A percentile compares a stretch with the other conserved stretches of the same genome.
Conservation (phyloP, 2,797 vertebrate genomes). For the Rhabdomys pumilio region DNA sequence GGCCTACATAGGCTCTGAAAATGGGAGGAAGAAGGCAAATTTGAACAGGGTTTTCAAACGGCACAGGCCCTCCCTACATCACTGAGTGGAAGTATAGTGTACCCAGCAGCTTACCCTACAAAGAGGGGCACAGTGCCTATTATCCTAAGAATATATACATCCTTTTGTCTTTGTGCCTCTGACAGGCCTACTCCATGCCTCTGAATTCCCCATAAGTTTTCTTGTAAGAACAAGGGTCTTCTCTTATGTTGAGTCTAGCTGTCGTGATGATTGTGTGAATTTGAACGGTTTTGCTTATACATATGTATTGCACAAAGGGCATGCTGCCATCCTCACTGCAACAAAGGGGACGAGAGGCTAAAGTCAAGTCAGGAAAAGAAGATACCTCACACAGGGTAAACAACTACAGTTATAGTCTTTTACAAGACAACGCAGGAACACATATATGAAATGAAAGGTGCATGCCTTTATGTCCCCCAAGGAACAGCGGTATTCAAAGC, state of each 20-base stretch:
- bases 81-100: neutral
- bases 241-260: neutral
- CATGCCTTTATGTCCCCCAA: neutral
- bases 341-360: neutral
- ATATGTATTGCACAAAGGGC: neutral
- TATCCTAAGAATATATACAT: neutral
- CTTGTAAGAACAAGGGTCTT: neutral
- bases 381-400: neutral
- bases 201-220: neutral
- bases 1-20: neutral
- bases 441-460: neutral
- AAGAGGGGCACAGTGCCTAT: rapidly evolving
- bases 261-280: neutral
- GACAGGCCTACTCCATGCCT: neutral
- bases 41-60: neutral
- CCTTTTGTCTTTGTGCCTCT: neutral
- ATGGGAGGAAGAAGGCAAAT: neutral
- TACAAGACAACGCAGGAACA: neutral
- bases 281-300: neutral
- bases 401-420: neutral
- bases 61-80: rapidly evolving
- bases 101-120: rapidly evolving
- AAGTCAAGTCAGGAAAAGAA: slow-evolving; percentile 17
- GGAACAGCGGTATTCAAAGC: neutral
- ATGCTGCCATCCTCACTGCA: neutral